Evolutionary conservation across 2,797 vertebrate species (phyloP), one percentile per base, ranked within the genome.

Genomic region (Anisognathus igniventris): DNA sequence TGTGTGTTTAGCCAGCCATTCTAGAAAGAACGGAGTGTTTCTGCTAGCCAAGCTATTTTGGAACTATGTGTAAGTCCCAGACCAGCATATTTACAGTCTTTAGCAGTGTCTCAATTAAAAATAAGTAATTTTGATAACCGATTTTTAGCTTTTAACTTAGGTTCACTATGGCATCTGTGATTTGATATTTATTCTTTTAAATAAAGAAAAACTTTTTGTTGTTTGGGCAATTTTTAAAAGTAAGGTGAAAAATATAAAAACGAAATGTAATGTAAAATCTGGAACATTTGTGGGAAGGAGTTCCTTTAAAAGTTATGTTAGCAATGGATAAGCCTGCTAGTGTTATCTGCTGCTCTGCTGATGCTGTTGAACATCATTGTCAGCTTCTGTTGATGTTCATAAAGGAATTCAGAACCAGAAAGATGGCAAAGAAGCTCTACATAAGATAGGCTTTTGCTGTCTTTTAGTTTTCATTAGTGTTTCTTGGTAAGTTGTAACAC

Each of bases 61-160:
- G 47, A 56, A 31, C 30, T 35, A 12, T 1, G 1, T 66, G 4
- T 25, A 27, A 62, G 23, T 64, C 27, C 8, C 0, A 1, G 48
- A 57, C 19, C 15, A 50, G 51, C 25, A 11, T 37, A 60, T 85
- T 65, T 88, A 28, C 23, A 65, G 31, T 51, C 40, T 86, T 35
- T 2, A 80, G 50, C 30, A 51, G 14, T 22, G 48, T 72, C 27
- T 70, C 33, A 66, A 1, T 57, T 66, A 6, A 71, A 75, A 71
- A 15, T 21, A 58, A 3, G 1, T 78, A 84, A 25, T 33, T 82
- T 31, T 89, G 33, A 14, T 54, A 72, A 84, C 6, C 42, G 13
- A 61, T 42, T 74, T 30, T 6, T 28, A 3, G 2, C 56, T 83
- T 85, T 76, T 65, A 61, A 10, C 28, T 71, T 51, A 37, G 51